A percentile compares a stretch with the other conserved stretches of the same genome.
Conservation (phyloP, 2,797 vertebrate genomes). For the Myripristis jacobus region DNA sequence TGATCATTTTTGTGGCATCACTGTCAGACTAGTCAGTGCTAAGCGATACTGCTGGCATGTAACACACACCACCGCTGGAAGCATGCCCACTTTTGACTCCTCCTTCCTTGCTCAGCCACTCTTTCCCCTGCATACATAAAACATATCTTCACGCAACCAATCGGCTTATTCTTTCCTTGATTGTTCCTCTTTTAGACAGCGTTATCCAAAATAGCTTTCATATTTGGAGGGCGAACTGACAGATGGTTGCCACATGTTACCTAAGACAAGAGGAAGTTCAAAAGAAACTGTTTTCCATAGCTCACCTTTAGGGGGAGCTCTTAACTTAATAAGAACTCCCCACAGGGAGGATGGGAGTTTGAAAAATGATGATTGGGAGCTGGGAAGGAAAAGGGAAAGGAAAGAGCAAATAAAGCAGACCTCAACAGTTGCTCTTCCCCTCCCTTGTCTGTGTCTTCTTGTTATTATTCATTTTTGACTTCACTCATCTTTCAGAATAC, state of each 20-base stretch:
- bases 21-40: too few relatives aligned
- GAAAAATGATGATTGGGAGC: neutral
- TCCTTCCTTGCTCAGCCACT: neutral
- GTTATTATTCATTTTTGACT: constrained; percentile 14
- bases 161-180: neutral
- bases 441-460: neutral
- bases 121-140: neutral
- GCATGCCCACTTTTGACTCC: too few relatives aligned
- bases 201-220: neutral
- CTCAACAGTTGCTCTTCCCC: neutral
- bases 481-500: neutral
- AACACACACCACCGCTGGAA: neutral
- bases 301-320: constrained; percentile 41
- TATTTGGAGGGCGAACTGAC: neutral
- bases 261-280: neutral
- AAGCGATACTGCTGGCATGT: too few relatives aligned
- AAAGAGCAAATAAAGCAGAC: too few relatives aligned
- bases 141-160: neutral
- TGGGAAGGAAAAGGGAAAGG: neutral
- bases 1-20: neutral
- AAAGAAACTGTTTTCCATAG: neutral
- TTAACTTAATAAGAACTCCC: constrained; percentile 2
- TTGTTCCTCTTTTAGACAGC: neutral
- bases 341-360: neutral
- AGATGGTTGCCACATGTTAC: constrained; percentile 10